phyloP scores from a whole-genome alignment of 2,113 vertebrate species.

The Myiozetetes cayanensis region DNA sequence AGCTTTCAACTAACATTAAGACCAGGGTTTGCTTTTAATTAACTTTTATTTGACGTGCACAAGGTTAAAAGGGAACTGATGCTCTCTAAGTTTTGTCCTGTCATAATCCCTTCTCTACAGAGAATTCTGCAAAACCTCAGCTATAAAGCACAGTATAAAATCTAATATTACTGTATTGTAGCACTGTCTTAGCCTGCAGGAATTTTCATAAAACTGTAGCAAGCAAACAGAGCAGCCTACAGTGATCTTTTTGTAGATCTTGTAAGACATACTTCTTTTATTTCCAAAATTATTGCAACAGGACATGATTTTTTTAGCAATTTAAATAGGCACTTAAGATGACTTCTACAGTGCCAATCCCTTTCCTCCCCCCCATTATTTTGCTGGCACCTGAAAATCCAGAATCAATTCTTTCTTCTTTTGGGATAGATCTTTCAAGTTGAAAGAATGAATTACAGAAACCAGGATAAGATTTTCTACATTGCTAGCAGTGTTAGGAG shows the following conservation, averaged over 20 bases:
- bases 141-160: conserved; percentile 14
- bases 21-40: neutral
- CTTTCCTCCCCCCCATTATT: neutral
- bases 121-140: neutral
- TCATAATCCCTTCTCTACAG: neutral
- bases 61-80: neutral
- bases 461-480: neutral
- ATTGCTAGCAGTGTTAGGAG: neutral
- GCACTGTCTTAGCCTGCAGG: neutral
- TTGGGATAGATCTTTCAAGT: neutral
- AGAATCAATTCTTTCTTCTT: neutral
- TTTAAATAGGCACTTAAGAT: neutral
- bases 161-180: neutral
- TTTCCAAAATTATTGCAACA: neutral
- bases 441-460: neutral
- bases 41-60: neutral
- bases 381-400: neutral
- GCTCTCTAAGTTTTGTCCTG: neutral
- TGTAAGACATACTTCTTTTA: neutral
- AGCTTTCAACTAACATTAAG: neutral
- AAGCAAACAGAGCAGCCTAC: neutral
- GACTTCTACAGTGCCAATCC: neutral
- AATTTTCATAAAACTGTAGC: conserved; percentile 9
- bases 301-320: neutral
- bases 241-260: neutral